These are phyloP conservation scores for Molanna angustata DNA, from an alignment of 2,888 invertebrate genomes.

Conservation along the genomic window DNA sequence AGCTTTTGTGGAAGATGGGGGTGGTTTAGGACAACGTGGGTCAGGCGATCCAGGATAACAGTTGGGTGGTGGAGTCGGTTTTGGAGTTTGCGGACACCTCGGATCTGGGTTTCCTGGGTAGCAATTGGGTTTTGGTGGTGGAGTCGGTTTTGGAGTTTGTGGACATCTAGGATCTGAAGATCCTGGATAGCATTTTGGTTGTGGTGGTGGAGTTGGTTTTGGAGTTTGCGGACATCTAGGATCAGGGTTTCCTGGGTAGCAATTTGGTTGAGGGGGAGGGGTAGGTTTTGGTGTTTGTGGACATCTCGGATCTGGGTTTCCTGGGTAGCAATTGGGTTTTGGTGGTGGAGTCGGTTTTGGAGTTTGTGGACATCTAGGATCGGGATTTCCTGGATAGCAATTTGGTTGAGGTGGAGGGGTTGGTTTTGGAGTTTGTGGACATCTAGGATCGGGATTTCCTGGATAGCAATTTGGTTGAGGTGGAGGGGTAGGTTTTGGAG, in stretches of 20 bases:
- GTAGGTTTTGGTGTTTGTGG: conserved; percentile 36
- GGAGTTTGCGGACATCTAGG: conserved; percentile 39
- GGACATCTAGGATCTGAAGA: conserved; percentile 41
- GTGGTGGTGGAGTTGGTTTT: conserved; percentile 20
- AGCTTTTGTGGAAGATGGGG: conserved; percentile 34
- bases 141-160: conserved; percentile 33
- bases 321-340: conserved; percentile 38
- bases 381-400: conserved; percentile 38
- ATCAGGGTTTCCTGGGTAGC: conserved; percentile 39
- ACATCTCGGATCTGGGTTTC: conserved; percentile 36
- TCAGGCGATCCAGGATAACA: conserved; percentile 40
- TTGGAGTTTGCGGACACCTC: conserved; percentile 35
- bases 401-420: conserved; percentile 34
- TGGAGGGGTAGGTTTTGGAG: conserved; percentile 35
- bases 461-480: conserved; percentile 37
- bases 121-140: conserved; percentile 35
- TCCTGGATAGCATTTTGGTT: conserved; percentile 38
- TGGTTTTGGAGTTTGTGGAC: conserved; percentile 34
- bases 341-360: conserved; percentile 34
- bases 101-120: conserved; percentile 43
- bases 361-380: conserved; percentile 37
- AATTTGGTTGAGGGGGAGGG: conserved; percentile 31
- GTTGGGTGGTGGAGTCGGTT: conserved; percentile 14
- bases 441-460: conserved; percentile 37
- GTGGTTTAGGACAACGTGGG: conserved; percentile 38